A percentile compares a stretch with the other conserved stretches of the same genome.
Conservation (phyloP, 2,888 invertebrate genomes). For the Stenoptilia bipunctidactyla region DNA sequence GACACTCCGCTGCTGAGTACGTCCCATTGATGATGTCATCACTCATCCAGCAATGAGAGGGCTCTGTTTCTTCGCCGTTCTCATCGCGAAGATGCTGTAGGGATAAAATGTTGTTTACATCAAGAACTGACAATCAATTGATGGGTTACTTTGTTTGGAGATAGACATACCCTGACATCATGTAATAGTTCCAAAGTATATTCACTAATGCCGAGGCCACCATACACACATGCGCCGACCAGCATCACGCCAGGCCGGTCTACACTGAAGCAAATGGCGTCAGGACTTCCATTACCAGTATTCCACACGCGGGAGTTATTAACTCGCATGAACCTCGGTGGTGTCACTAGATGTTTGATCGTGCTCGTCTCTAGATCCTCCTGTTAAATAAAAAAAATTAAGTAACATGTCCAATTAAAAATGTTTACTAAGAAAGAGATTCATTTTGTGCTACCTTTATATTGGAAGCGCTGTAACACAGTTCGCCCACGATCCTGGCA, state of each 20-base stretch:
- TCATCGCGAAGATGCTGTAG: conserved; percentile 45
- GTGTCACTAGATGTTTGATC: conserved; percentile 85
- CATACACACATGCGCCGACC: conserved; percentile 91
- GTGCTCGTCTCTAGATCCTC: conserved; percentile 78
- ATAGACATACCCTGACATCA: conserved; percentile 48
- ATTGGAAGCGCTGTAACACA: conserved; percentile 62
- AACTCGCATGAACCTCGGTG: conserved; percentile 90
- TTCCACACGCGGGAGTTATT: conserved; percentile 96
- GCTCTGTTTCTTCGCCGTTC: conserved; percentile 51
- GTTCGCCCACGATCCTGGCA: conserved; percentile 88
- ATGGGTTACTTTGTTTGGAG: too few species aligned
- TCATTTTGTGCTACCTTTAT: conserved; percentile 39
- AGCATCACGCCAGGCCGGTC: conserved; percentile 91
- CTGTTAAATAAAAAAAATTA: conserved; percentile 29
- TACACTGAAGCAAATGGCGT: conserved; percentile 95
- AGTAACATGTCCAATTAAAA: too few species aligned
- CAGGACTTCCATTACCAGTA: conserved; percentile 96
- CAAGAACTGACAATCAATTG: too few species aligned
- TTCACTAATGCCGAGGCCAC: conserved; percentile 89
- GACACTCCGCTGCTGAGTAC: conserved; percentile 86
- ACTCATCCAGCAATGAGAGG: conserved; percentile 87
- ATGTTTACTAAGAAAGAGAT: too few species aligned
- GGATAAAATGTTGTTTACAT: too few species aligned
- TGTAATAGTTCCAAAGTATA: conserved; percentile 92
- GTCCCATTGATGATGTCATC: conserved; percentile 86